phyloP scores from a whole-genome alignment of 1,140 invertebrate genomes.

The Patella vulgata region DNA sequence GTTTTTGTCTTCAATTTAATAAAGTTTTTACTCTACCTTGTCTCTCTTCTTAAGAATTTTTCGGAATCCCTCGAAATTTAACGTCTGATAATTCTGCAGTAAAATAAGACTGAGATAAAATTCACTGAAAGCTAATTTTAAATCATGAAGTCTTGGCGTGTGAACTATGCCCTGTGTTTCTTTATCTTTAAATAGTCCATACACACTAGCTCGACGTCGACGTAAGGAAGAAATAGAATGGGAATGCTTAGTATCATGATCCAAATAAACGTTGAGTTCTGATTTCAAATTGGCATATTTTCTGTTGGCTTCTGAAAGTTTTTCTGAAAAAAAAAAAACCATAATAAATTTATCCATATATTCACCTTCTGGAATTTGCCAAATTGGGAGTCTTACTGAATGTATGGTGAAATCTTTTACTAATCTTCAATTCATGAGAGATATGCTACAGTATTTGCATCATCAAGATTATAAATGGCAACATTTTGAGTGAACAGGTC shows the following conservation, averaged over 20 bases:
- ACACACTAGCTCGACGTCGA: slow-evolving; percentile 29
- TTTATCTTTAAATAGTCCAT: slow-evolving; percentile 43
- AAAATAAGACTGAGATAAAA: slow-evolving; percentile 98
- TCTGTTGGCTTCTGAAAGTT: slow-evolving; percentile 94
- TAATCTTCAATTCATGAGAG: not conserved
- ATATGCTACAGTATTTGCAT: too few species aligned
- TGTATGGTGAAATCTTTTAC: too few species aligned
- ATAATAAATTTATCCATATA: not conserved
- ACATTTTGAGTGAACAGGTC: too few species aligned
- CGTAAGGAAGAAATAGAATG: slow-evolving; percentile 36
- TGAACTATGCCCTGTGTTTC: slow-evolving; percentile 43
- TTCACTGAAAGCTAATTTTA: slow-evolving; percentile 98
- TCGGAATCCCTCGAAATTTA: slow-evolving; percentile 99
- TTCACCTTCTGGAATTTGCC: not conserved
- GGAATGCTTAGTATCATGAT: slow-evolving; percentile 47
- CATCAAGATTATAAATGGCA: too few species aligned
- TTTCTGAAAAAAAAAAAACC: slow-evolving; percentile 75
- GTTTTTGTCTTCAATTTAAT: too few species aligned
- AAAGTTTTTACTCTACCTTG: slow-evolving; percentile 85
- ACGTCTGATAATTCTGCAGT: slow-evolving; percentile 81
- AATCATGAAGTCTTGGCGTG: slow-evolving; percentile 74
- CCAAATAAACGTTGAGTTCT: slow-evolving; percentile 73
- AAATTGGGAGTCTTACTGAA: not conserved
- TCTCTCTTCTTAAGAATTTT: slow-evolving; percentile 99
- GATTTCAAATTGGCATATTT: slow-evolving; percentile 92